Base-by-base conservation (phyloP, 2,797 vertebrate species). In the Paramormyrops hopkinsi region DNA sequence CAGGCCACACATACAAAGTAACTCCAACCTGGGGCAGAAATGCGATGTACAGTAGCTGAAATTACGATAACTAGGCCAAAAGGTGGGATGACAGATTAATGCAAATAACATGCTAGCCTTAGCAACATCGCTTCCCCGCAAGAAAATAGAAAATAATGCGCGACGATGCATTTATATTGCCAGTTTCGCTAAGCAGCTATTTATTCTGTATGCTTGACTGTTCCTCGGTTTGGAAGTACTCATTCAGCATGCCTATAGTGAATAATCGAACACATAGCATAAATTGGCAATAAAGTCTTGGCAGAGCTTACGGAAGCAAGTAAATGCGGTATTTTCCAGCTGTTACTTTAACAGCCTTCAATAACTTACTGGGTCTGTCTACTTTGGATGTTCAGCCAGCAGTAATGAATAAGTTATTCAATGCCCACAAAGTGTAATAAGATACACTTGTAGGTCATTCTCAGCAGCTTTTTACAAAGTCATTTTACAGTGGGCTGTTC, bases 231-330 rank as follows among this genome's bases (percentile, higher is more conserved):
- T 51, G 82, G 53, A 56, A 14, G 48, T 59, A 76, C 62, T 88
- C 73, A 37, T 51, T 59, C 83, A 51, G 33, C 37, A 19, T 54
- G 84, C 85, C 88, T 46, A 56, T 86, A 88, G 76, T 87, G 29
- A 85, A 56, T 73, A 87, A 82, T 37, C 86, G 46, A 89, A 91
- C 87, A 86, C 48, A 89, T 73, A 87, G 89, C 88, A 89, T 88
- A 89, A 76, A 90, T 89, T 89, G 87, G 90, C 89, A 92, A 92
- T 89, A 88, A 91, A 90, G 87, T 86, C 84, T 88, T 91, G 90
- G 90, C 88, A 89, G 89, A 48, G 79, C 85, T 37, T n/a, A 88
- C 84, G 82, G 54, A 89, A 86, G 44, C 76, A 87, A 88, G 76
- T 59, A 84, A 88, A 90, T 88, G 37, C 62, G 65, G 83, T 88